Evolutionary conservation across 1,140 invertebrate species (phyloP), one percentile per base, ranked within the genome.

Genomic region (Papilio polyxenes): DNA sequence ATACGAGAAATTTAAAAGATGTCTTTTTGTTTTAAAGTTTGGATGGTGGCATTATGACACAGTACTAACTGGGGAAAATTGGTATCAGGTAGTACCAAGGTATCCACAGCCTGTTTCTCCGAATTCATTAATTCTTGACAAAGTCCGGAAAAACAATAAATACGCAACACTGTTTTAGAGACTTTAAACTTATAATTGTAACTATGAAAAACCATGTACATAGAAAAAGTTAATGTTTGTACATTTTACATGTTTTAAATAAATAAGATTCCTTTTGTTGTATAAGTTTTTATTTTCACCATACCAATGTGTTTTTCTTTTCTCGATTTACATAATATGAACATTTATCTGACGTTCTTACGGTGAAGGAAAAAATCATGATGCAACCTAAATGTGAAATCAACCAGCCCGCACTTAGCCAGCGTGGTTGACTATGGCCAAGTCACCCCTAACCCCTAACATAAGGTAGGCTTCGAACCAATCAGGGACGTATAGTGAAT

Each of bases 91-190:
- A 6, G 75, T 82, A 79, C 89, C 88, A 69, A 88, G 92, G 85
- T 85, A 83, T 72, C 92, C 92, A 31, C 91, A 91, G 82, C 91
- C 91, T 48, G 51, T 86, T 13, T 92, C 92, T 20, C 91, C 91
- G 5, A 89, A 92, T 85, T 85, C 89, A 6, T 86, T 89, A 53
- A 90, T 93, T 80, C 81, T 92, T n/a, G 92, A 94, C 75, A 84
- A 86, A 85, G 92, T 89, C 48, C 86, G 89, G 74, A 92, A 90
- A 84, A 94, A 93, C 83, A 92, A 93, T 84, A 94, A 94, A 92
- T 94, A 92, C 82, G 92, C 92, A 56, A 89, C 90, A 11, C 79
- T 94, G 31, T 94, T 92, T 85, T 94, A 89, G 31, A 72, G 23
- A 72, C 20, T 20, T n/a, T 65, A 23, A 62, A 23, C 5, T 65